Conservation (phyloP, 2,888 invertebrate genomes). For the Melanostoma mellinum region DNA sequence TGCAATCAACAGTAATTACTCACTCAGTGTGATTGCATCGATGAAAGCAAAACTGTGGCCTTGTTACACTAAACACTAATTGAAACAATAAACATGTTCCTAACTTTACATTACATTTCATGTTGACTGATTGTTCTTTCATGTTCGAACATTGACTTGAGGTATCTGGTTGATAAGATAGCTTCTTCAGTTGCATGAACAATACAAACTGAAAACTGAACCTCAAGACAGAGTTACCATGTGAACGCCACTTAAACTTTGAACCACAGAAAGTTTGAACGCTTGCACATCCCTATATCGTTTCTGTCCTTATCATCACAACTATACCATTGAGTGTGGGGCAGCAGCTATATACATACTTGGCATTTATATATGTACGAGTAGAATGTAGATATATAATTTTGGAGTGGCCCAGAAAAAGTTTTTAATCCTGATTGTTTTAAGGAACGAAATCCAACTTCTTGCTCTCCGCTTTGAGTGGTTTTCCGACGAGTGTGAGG, state of each 20-base stretch:
- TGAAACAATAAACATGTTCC: slow-evolving; percentile 66
- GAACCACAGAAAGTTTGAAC: slow-evolving; percentile 51
- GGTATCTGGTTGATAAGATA: slow-evolving; percentile 54
- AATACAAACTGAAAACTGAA: slow-evolving; percentile 24
- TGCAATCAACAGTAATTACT: slow-evolving; percentile 69
- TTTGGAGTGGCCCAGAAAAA: slow-evolving; percentile 37
- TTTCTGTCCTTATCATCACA: slow-evolving; percentile 19
- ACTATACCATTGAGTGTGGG: neutral
- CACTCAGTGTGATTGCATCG: slow-evolving; percentile 43
- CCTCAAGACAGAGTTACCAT: slow-evolving; percentile 47
- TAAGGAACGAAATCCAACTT: slow-evolving; percentile 24
- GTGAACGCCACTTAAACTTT: slow-evolving; percentile 50
- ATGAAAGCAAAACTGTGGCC: slow-evolving; percentile 56
- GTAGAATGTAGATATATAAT: slow-evolving; percentile 2
- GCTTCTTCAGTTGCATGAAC: slow-evolving; percentile 53
- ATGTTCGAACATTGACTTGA: slow-evolving; percentile 33
- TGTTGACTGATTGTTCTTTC: slow-evolving; percentile 46
- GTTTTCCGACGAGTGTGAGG: slow-evolving; percentile 3
- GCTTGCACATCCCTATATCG: slow-evolving; percentile 22
- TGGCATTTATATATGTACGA: neutral
- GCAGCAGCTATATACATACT: neutral
- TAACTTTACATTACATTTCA: slow-evolving; percentile 8
- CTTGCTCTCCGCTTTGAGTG: slow-evolving; percentile 26
- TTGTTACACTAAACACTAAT: slow-evolving; percentile 48
- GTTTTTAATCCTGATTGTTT: slow-evolving; percentile 53